Percentiles rank a stretch among this genome's conserved stretches.
Evolutionary conservation across 2,888 invertebrate genomes (phyloP).

Genomic region (Synanthedon andrenaeformis): DNA sequence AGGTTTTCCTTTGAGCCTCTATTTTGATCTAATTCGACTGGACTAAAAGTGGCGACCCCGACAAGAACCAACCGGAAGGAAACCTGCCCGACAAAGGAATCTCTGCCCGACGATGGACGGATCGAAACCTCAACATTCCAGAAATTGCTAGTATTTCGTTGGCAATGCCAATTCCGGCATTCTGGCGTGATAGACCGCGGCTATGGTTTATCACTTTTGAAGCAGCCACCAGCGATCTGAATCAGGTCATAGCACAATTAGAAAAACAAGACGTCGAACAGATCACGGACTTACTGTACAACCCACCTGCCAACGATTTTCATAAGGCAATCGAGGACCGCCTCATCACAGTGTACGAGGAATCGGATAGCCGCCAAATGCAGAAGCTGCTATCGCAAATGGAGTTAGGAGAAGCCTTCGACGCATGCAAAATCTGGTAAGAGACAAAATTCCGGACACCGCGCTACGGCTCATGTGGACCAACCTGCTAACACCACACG

Average conservation of each 20-base stretch:
- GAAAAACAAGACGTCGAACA: slow-evolving; percentile 10
- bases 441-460: slow-evolving; percentile 9
- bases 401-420: slow-evolving; percentile 11
- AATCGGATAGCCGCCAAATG: slow-evolving; percentile 8
- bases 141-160: background rate
- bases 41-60: too few relatives aligned
- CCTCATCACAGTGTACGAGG: slow-evolving; percentile 2
- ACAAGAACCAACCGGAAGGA: too few relatives aligned
- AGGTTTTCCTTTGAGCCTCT: too few relatives aligned
- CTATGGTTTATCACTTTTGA: slow-evolving; percentile 4
- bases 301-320: slow-evolving; percentile 5
- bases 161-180: slow-evolving; percentile 1
- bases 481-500: slow-evolving; percentile 7
- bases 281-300: slow-evolving; percentile 9
- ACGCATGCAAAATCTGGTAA: slow-evolving; percentile 9
- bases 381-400: slow-evolving; percentile 8
- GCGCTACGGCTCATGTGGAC: slow-evolving; percentile 11
- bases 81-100: too few relatives aligned
- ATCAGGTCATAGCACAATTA: slow-evolving; percentile 2
- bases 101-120: too few relatives aligned
- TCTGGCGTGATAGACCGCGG: slow-evolving; percentile 3
- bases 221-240: slow-evolving; percentile 3
- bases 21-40: too few relatives aligned
- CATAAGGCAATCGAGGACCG: background rate
- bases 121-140: too few relatives aligned